Conservation (phyloP, 2,797 vertebrate genomes). For the Manis crassicaudata region DNA sequence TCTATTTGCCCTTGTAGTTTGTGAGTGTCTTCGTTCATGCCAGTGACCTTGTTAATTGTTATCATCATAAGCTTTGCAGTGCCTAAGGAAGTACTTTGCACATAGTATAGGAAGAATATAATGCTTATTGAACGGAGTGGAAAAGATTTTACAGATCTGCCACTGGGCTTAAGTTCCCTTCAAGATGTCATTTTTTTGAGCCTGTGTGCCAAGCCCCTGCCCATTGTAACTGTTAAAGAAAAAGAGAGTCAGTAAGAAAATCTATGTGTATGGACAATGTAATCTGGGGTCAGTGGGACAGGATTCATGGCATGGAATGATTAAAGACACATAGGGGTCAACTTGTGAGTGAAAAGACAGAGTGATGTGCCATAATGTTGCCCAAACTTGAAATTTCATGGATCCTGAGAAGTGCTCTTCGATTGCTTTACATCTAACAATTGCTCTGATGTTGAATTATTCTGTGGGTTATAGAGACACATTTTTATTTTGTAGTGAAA, state of each 20-base stretch:
- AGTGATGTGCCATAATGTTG: background rate
- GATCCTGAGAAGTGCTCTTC: background rate
- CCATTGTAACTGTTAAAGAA: background rate
- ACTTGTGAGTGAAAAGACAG: background rate
- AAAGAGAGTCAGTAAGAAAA: background rate
- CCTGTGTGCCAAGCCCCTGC: background rate
- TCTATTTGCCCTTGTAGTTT: background rate
- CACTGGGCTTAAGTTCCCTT: background rate
- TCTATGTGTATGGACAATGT: background rate
- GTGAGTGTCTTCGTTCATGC: background rate
- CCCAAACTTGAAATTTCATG: background rate
- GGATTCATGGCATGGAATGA: background rate
- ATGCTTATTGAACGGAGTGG: background rate
- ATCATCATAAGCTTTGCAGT: background rate
- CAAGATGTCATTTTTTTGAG: background rate
- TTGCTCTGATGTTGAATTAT: conserved; percentile 8
- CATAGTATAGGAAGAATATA: background rate
- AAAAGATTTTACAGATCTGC: background rate
- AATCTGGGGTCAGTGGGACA: background rate
- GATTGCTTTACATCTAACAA: background rate
- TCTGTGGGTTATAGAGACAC: background rate
- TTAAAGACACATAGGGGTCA: background rate
- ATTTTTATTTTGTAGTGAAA: background rate
- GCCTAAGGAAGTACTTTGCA: background rate
- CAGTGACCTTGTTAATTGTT: background rate